phyloP scores from a whole-genome alignment of 2,113 vertebrate species.

The Chaetorhynchus papuensis region DNA sequence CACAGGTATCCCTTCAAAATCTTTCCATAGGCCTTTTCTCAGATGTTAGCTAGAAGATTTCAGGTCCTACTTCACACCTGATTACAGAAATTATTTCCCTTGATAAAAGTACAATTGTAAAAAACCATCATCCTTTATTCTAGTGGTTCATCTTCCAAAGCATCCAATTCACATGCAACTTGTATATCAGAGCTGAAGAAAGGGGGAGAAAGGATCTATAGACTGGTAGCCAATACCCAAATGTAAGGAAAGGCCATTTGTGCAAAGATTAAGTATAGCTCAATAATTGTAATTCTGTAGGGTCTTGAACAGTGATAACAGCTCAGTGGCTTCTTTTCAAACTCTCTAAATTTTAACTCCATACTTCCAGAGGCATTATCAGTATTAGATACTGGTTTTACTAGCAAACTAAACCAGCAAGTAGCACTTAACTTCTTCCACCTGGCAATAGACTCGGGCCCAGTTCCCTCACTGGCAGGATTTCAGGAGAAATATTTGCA shows the following conservation, averaged over 20 bases:
- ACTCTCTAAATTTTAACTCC: neutral
- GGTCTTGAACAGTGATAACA: neutral
- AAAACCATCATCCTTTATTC: neutral
- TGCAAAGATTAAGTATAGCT: neutral
- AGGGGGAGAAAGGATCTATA: neutral
- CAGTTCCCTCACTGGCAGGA: neutral
- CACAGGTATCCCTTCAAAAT: neutral
- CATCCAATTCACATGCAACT: neutral
- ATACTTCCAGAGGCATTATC: neutral
- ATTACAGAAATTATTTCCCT: neutral
- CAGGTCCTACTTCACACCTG: neutral
- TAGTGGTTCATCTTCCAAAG: neutral
- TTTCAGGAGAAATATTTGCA: neutral
- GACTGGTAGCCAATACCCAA: neutral
- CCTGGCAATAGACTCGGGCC: neutral
- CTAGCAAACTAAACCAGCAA: neutral
- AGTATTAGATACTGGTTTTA: neutral
- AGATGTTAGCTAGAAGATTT: neutral
- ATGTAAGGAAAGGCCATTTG: neutral
- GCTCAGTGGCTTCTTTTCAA: neutral
- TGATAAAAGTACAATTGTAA: neutral
- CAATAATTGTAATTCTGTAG: neutral
- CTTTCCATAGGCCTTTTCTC: neutral
- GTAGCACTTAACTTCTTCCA: neutral
- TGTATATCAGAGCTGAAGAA: fast-evolving